These are phyloP conservation scores for Pristis pectinata DNA, from an alignment of 2,797 vertebrate species.

Conservation along the genomic window DNA sequence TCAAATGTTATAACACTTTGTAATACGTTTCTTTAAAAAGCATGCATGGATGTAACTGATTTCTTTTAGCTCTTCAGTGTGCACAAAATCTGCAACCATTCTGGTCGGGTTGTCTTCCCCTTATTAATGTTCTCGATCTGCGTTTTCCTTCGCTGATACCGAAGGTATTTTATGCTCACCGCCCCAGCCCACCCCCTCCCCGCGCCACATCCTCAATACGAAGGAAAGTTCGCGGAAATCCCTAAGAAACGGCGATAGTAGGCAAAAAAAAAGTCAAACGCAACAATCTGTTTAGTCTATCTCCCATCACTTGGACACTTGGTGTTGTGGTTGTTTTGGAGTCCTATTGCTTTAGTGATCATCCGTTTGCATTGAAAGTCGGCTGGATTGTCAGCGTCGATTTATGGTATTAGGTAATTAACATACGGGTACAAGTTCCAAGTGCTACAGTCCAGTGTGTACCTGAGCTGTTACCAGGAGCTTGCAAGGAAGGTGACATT, in stretches of 20 bases:
- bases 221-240: background rate
- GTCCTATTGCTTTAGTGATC: background rate
- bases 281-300: background rate
- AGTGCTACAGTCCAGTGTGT: background rate
- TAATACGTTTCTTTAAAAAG: background rate
- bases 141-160: too few species aligned
- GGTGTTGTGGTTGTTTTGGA: background rate
- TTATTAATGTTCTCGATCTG: background rate
- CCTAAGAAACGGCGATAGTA: background rate
- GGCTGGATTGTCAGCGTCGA: background rate
- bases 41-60: background rate
- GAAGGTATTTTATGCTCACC: too few species aligned
- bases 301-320: background rate
- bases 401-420: background rate
- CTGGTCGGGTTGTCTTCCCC: background rate
- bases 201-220: background rate
- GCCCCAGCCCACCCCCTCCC: too few species aligned
- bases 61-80: background rate
- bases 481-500: background rate
- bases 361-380: background rate
- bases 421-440: background rate
- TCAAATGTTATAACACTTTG: background rate
- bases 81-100: background rate
- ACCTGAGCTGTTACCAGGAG: background rate
- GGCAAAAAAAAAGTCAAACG: too few species aligned